These are phyloP conservation scores for Argya squamiceps DNA, from an alignment of 2,797 vertebrate species.

Conservation along the genomic window DNA sequence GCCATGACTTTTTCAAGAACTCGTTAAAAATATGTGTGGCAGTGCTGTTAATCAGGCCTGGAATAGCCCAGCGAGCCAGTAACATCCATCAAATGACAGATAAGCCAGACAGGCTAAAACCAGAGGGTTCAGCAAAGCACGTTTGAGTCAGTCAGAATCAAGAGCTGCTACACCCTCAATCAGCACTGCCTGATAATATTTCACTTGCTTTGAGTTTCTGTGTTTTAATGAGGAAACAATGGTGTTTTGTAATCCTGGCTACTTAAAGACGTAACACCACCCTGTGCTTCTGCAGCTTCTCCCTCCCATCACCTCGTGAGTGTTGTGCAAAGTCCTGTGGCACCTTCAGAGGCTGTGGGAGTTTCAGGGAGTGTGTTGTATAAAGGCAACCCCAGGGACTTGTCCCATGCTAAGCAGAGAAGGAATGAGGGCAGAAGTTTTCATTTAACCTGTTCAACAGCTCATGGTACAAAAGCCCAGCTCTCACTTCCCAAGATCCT, in stretches of 20 bases:
- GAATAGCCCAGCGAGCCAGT: not conserved
- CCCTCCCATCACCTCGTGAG: not conserved
- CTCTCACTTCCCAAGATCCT: not conserved
- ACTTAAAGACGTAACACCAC: not conserved
- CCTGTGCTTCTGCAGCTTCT: not conserved
- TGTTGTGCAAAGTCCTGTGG: not conserved
- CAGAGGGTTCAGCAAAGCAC: not conserved
- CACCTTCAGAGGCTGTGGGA: not conserved
- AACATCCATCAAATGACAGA: conserved; percentile 4
- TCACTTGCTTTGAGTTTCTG: conserved; percentile 14
- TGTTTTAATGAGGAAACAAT: conserved; percentile 24
- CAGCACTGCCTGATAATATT: conserved; percentile 37
- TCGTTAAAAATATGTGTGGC: not conserved
- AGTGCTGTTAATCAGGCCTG: not conserved
- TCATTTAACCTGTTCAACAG: not conserved
- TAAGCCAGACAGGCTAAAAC: not conserved
- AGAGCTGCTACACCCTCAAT: not conserved
- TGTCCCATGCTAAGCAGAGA: not conserved
- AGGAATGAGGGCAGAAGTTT: not conserved
- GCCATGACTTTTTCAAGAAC: not conserved
- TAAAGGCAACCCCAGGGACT: not conserved
- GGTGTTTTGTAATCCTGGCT: conserved; percentile 23
- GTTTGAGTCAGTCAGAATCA: not conserved
- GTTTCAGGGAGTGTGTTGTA: not conserved
- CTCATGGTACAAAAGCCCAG: not conserved